These are phyloP conservation scores for Cryptoleucopteryx plumbea DNA, from an alignment of 2,113 vertebrate genomes.

Conservation along the genomic window DNA sequence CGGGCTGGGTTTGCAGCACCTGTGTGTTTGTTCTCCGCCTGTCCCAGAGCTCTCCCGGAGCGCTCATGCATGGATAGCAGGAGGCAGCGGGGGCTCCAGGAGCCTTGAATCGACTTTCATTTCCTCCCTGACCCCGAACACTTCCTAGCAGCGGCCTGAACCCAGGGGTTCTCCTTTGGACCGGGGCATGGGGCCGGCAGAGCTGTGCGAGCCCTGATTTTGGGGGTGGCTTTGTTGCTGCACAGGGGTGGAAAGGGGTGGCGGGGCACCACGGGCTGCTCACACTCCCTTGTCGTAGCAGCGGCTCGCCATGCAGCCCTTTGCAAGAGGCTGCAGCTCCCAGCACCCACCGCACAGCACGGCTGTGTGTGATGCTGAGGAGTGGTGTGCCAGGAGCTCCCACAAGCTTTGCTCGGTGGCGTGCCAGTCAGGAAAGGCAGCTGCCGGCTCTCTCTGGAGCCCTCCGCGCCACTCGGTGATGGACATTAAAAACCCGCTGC, in stretches of 20 bases:
- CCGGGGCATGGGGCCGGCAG: background rate
- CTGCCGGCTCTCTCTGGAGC: background rate
- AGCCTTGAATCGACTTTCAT: background rate
- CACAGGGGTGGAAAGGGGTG: background rate
- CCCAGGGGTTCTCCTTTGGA: background rate
- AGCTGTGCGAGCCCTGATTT: background rate
- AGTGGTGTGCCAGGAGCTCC: background rate
- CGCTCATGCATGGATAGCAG: accelerated
- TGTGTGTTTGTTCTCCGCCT: background rate
- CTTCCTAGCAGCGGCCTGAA: background rate
- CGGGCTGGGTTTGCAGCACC: background rate
- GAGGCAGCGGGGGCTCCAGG: background rate
- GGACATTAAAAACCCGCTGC: background rate
- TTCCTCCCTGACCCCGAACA: background rate
- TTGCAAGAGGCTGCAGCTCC: background rate
- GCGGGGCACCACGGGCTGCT: background rate
- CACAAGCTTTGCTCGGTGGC: accelerated
- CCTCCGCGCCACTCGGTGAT: accelerated
- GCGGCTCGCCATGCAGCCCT: background rate
- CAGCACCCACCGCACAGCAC: background rate
- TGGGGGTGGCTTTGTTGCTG: background rate
- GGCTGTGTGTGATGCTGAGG: background rate
- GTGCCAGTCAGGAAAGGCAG: accelerated
- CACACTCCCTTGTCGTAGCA: background rate
- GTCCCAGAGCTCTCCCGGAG: background rate